phyloP scores from a whole-genome alignment of 1,140 invertebrate species.

The Carposina sasakii region DNA sequence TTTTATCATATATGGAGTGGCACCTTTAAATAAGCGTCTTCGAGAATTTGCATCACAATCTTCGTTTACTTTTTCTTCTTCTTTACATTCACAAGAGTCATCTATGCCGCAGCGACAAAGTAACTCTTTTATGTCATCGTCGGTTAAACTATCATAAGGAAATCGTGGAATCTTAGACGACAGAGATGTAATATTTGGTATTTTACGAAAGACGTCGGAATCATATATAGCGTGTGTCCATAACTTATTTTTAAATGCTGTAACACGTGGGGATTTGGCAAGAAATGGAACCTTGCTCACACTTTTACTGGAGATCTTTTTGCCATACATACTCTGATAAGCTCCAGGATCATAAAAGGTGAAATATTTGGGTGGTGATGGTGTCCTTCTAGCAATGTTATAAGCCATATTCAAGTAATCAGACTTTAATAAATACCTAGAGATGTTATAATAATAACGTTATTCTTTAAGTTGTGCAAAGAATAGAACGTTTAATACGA shows the following conservation, averaged over 20 bases:
- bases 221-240: conserved; percentile 50
- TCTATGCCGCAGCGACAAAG: conserved; percentile 42
- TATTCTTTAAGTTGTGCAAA: too few species aligned
- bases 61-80: conserved; percentile 20
- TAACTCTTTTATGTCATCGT: conserved; percentile 37
- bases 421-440: too few species aligned
- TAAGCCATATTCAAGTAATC: too few species aligned
- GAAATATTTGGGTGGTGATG: too few species aligned
- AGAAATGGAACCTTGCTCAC: too few species aligned
- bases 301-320: too few species aligned
- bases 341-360: too few species aligned
- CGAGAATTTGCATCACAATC: conserved; percentile 43
- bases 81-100: conserved; percentile 39
- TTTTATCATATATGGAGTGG: conserved; percentile 17
- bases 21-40: conserved; percentile 41
- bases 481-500: too few species aligned
- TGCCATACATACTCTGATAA: too few species aligned
- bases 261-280: conserved; percentile 32
- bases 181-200: conserved; percentile 41
- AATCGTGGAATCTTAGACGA: conserved; percentile 46
- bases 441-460: too few species aligned
- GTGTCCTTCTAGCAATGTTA: too few species aligned
- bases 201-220: conserved; percentile 17
- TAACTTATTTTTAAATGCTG: conserved; percentile 19
- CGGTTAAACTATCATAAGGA: conserved; percentile 37